Evolutionary conservation across 2,797 vertebrate species (phyloP).

Genomic region (Pseudochirops corinnae): DNA sequence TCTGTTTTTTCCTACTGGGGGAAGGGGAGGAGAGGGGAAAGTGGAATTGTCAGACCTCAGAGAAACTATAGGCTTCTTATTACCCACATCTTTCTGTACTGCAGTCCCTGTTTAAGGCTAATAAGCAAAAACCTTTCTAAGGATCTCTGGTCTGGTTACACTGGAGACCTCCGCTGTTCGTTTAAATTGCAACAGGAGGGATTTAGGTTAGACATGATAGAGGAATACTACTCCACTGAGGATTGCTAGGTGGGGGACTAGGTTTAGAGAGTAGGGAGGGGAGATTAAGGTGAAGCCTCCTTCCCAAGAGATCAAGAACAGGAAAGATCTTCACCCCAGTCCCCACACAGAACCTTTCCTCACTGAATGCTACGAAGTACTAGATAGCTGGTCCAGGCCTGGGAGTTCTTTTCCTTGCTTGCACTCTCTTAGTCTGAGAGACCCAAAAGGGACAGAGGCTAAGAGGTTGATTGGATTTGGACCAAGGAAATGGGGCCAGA

Average conservation of each 20-base stretch:
- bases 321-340: background rate
- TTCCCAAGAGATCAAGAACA: slow-evolving; percentile 48
- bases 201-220: slow-evolving; percentile 12
- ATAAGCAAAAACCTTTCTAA: slow-evolving; percentile 33
- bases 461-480: background rate
- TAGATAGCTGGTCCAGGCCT: background rate
- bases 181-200: background rate
- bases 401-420: background rate
- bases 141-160: background rate
- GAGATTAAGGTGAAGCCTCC: slow-evolving; percentile 16
- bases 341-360: background rate
- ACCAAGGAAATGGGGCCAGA: background rate
- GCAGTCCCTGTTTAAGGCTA: background rate
- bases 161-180: background rate
- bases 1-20: background rate
- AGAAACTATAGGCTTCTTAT: slow-evolving; percentile 38
- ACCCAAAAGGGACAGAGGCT: slow-evolving; percentile 4
- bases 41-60: background rate
- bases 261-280: background rate
- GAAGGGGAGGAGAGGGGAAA: background rate
- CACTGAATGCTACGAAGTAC: background rate
- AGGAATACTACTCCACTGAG: slow-evolving; percentile 18
- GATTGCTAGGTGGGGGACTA: background rate
- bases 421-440: background rate
- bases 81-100: slow-evolving; percentile 11